Evolutionary conservation across 2,113 vertebrate genomes (phyloP).

Genomic region (Circaetus gallicus): DNA sequence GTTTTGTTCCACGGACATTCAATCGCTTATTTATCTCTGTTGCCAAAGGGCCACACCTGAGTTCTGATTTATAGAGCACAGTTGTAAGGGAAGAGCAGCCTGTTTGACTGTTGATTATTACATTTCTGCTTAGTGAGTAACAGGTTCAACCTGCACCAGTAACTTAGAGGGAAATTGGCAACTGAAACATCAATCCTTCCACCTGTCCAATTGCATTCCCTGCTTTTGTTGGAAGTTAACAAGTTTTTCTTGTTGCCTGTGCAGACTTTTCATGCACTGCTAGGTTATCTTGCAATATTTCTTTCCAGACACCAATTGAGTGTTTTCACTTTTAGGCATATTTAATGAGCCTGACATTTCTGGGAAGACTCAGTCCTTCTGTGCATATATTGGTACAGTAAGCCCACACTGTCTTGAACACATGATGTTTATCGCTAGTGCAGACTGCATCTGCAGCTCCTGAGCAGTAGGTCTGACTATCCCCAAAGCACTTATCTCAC

Average conservation of each 20-base stretch:
- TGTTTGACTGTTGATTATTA: not conserved
- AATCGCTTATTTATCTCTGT: conserved; percentile 12
- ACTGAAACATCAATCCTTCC: not conserved
- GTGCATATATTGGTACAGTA: not conserved
- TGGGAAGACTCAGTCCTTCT: not conserved
- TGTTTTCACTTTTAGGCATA: not conserved
- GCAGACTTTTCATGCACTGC: not conserved
- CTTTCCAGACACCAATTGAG: not conserved
- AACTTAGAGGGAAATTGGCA: not conserved
- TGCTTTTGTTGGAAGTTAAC: not conserved
- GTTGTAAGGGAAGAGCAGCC: not conserved
- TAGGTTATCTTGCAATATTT: not conserved
- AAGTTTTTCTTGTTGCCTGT: not conserved
- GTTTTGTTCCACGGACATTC: conserved; percentile 43
- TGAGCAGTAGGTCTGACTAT: not conserved
- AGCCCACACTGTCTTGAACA: not conserved
- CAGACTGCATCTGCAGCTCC: not conserved
- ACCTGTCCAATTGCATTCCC: not conserved
- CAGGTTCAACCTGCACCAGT: not conserved
- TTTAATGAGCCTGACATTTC: not conserved
- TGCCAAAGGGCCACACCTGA: conserved; percentile 34
- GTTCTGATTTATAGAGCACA: not conserved
- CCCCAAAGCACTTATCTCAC: not conserved
- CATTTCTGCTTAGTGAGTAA: not conserved
- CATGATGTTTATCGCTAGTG: not conserved